Evolutionary conservation across 1,140 invertebrate genomes (phyloP).

Genomic region (Brachionus rubens): DNA sequence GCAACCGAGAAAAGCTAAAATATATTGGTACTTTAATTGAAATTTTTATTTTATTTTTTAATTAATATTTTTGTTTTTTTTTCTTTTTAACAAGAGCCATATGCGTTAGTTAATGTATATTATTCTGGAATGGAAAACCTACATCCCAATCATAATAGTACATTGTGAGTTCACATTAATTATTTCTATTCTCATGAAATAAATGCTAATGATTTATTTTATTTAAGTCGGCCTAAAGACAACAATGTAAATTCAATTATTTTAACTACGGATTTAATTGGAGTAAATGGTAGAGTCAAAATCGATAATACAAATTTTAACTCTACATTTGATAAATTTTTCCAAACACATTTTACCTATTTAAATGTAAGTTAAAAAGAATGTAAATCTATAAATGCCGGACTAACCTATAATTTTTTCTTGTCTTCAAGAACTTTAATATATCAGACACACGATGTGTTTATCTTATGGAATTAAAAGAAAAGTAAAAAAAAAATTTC

Average conservation of each 20-base stretch:
- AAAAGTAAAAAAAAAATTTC: background rate
- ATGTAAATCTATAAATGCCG: too few relatives aligned
- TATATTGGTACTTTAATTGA: background rate
- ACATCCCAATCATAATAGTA: slow-evolving; percentile 15
- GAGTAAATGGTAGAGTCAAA: background rate
- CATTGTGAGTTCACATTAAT: background rate
- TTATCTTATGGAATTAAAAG: background rate
- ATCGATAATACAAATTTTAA: background rate
- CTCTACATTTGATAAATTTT: background rate
- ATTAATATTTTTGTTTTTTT: background rate
- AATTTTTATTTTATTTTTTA: too few relatives aligned
- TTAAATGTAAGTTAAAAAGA: background rate
- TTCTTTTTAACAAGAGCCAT: background rate
- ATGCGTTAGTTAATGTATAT: slow-evolving; percentile 29
- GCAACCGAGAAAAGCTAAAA: background rate
- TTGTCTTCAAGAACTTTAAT: slow-evolving; percentile 18
- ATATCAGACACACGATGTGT: slow-evolving; percentile 44
- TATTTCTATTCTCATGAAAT: background rate
- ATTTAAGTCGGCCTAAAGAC: slow-evolving; percentile 30
- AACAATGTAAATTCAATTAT: slow-evolving; percentile 27
- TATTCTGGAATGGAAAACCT: slow-evolving; percentile 31
- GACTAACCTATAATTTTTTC: background rate
- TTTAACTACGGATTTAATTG: background rate
- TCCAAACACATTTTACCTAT: background rate
- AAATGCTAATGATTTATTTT: background rate